Conservation (phyloP, 2,113 vertebrate genomes). For the Aspiorhynchus laticeps region DNA sequence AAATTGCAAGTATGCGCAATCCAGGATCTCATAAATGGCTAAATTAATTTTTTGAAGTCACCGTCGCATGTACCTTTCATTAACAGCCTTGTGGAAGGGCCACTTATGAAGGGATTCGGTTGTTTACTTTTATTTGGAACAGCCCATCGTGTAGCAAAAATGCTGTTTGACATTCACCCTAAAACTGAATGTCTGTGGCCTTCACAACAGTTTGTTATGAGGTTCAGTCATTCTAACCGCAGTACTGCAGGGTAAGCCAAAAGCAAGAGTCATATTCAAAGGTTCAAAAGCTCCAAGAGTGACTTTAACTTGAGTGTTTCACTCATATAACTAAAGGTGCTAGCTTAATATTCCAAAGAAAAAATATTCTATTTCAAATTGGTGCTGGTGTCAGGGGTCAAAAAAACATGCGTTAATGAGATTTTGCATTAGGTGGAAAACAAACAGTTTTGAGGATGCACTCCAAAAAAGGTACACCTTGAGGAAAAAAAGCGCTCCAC, state of each 20-base stretch:
- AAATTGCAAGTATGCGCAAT: neutral
- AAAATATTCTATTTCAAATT: constrained; percentile 11
- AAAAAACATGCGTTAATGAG: constrained; percentile 19
- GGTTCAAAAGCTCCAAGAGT: neutral
- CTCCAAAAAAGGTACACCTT: constrained; percentile 54
- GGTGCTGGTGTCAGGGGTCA: constrained; percentile 6
- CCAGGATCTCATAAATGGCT: neutral
- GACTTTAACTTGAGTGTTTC: constrained; percentile 9
- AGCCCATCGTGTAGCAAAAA: neutral
- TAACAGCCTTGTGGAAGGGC: neutral
- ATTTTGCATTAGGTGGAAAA: constrained; percentile 36
- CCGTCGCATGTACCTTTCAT: neutral
- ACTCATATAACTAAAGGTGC: constrained; percentile 1
- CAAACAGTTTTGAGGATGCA: constrained; percentile 25
- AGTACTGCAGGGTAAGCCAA: neutral
- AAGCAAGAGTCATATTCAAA: neutral
- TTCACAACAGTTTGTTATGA: neutral
- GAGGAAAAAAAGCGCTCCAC: constrained; percentile 57
- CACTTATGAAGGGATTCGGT: neutral
- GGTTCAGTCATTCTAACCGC: neutral
- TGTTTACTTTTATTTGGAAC: neutral
- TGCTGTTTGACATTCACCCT: neutral
- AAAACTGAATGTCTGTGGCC: neutral
- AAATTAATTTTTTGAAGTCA: neutral
- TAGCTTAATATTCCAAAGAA: constrained; percentile 22